Base-by-base conservation (phyloP, 1,140 invertebrate genomes). In the Eurosta solidaginis region DNA sequence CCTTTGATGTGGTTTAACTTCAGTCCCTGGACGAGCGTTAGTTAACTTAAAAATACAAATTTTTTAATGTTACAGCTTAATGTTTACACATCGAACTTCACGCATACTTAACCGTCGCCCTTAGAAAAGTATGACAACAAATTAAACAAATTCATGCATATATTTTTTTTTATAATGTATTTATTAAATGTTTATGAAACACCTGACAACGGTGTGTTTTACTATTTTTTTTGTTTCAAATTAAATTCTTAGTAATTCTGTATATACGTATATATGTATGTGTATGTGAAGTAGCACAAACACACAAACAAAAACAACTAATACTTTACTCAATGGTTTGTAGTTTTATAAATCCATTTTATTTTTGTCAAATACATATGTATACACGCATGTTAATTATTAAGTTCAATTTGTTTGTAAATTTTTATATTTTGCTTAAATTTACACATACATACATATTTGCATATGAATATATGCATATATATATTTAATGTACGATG, bases 131-230 rank as follows among this genome's bases (percentile, higher is more conserved):
- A 47, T 47, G 9, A 47, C 45, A 47, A 47, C 9, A 47, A 9
- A 9, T 47, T 47, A n/a, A 47, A 47, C 9, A 47, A 47, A 47
- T 47, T 9, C 9, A 47, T 10, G n/a, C 9, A 47, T 47, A 47
- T 47, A 10, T 47, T 47, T 47, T 47, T 10, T 75, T 75, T 75
- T 75, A 68, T 68, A 68, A 47, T 75, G 44, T 27, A 75, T 47
- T 75, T 75, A 75, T 75, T 75, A 47, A 75, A 75, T 75, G 47
- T 75, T 75, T 75, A 75, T 75, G 74, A 7, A 75, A 75, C 59
- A 68, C 59, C 59, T 68, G 59, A 68, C 40, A 68, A 68, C 27
- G 40, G 59, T 68, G 59, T 68, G 54, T 68, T 68, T 40, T 40
- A 10, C 20, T 68, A 9, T 52, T 3, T 40, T 68, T 68, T 14